Evolutionary conservation across 2,797 vertebrate genomes (phyloP), one percentile per base, ranked within the genome.

Genomic region (Silurus lanzhouensis): DNA sequence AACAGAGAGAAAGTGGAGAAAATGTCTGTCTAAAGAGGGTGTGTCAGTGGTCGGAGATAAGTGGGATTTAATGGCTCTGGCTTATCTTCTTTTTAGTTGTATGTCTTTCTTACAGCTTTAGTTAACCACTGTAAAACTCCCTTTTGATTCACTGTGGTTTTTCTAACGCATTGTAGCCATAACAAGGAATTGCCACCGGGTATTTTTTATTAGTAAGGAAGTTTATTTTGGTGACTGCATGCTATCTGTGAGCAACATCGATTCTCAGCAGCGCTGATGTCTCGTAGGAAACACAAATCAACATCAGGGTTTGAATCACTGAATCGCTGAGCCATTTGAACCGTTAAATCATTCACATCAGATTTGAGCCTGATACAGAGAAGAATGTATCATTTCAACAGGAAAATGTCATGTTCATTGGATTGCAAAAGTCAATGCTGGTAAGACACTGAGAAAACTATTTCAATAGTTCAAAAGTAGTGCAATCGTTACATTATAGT

Each of bases 1-100:
- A 89, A 84, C 55, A 13, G 52, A 57, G 74, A 79, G 66, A 87
- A 83, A 87, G 74, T n/a, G 48, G 31, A 17, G 82, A 14, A 74
- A 64, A 10, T 76, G 78, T 15, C 20, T 60, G 19, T 90, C 67
- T 87, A 85, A 92, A 2, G 17, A 81, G 61, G 92, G 81, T 14
- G 22, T 66, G 20, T 89, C 72, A 66, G 0, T 60, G 64, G 88
- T 63, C 83, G 85, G 85, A 88, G 85, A 88, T 87, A 76, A 82
- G 83, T 76, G 74, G 90, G 90, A 88, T 82, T 58, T 48, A 17
- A 22, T 66, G 84, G 80, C 25, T 17, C 68, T 25, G 57, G 79
- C 57, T 20, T 68, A 27, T 79, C 5, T 1, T 67, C 58, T 82
- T n/a, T 74, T 70, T 61, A 61, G 48, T 68, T 12, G 3, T 71